Conservation (phyloP, 2,797 vertebrate species). For the Eulemur albifrons region DNA sequence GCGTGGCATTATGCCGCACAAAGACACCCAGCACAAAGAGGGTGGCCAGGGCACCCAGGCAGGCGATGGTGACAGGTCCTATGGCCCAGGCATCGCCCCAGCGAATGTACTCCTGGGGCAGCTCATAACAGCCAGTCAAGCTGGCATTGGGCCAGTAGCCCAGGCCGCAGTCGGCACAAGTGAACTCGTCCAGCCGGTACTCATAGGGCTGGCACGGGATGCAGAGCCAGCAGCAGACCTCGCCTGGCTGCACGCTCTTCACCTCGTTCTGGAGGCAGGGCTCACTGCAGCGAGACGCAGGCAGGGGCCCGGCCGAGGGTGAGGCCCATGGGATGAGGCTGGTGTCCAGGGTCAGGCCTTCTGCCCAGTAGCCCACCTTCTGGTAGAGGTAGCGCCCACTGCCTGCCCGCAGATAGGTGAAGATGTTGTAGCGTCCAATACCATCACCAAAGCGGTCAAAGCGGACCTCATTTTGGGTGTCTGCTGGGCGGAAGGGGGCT, state of each 20-base stretch:
- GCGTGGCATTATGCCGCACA: constrained; percentile 93
- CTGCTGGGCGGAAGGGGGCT: constrained; percentile 95
- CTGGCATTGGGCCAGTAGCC: constrained; percentile 96
- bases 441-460: constrained; percentile 95
- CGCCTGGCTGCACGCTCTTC: constrained; percentile 98
- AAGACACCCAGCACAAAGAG: constrained; percentile 94
- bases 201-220: constrained; percentile 97
- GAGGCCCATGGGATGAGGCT: constrained; percentile 90
- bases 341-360: constrained; percentile 92
- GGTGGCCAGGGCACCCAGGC: constrained; percentile 95
- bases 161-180: constrained; percentile 94
- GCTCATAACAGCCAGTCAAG: constrained; percentile 93
- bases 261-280: constrained; percentile 97
- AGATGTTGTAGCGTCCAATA: constrained; percentile 98
- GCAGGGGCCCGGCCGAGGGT: constrained; percentile 77
- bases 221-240: constrained; percentile 99
- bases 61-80: constrained; percentile 95
- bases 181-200: constrained; percentile 95
- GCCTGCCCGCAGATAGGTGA: constrained; percentile 91
- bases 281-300: constrained; percentile 98
- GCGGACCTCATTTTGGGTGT: constrained; percentile 91
- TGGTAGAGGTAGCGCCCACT: constrained; percentile 90
- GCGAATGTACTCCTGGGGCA: constrained; percentile 97
- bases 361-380: constrained; percentile 98
- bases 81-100: constrained; percentile 98